phyloP scores from a whole-genome alignment of 1,140 invertebrate genomes.

The Tenebrio molitor region DNA sequence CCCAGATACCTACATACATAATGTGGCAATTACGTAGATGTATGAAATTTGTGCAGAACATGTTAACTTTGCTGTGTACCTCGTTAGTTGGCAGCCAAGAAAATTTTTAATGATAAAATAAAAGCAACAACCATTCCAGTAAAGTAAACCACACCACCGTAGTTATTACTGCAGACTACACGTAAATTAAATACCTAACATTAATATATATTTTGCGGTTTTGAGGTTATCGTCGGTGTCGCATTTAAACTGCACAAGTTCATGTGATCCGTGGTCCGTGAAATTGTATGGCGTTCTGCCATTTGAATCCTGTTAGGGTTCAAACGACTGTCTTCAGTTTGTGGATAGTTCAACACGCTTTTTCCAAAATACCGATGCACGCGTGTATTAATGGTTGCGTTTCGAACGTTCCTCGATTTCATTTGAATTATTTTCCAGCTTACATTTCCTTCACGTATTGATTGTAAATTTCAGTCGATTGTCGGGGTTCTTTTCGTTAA shows the following conservation, averaged over 20 bases:
- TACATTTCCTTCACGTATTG: conserved; percentile 33
- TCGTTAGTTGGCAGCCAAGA: no score
- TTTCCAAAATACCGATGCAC: conserved; percentile 6
- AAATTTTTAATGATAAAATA: no score
- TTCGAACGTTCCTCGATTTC: not conserved
- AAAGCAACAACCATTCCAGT: no score
- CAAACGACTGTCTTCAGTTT: not conserved
- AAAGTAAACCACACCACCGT: no score
- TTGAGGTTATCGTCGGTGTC: conserved; percentile 20
- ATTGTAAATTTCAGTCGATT: conserved; percentile 31
- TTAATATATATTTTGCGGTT: conserved; percentile 36
- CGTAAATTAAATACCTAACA: not conserved
- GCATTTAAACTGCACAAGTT: conserved; percentile 42
- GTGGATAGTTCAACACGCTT: conserved; percentile 1
- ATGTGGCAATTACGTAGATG: no score
- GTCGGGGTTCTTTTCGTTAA: conserved; percentile 24
- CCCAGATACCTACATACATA: no score
- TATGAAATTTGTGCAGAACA: no score
- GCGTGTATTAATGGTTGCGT: conserved; percentile 12
- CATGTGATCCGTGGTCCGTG: conserved; percentile 51
- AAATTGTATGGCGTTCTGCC: conserved; percentile 53
- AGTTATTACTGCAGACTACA: no score
- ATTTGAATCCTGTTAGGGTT: conserved; percentile 49
- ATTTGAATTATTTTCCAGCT: conserved; percentile 22
- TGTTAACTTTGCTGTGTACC: no score